Evolutionary conservation across 2,113 vertebrate species (phyloP), one percentile per base, ranked within the genome.

Genomic region (Siniperca knerii): DNA sequence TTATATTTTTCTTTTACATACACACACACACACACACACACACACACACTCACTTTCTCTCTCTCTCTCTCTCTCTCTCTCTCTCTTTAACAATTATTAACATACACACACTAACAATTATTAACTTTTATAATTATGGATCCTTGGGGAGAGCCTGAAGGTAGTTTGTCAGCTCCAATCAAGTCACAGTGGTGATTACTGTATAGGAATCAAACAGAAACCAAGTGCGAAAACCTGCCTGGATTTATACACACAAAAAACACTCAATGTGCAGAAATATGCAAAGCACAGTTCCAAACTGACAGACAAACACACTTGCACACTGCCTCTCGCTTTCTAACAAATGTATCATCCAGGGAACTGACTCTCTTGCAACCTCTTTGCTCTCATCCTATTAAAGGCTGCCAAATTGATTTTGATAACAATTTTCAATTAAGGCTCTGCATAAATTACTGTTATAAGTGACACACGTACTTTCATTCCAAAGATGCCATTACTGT

Each of bases 361-460:
- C 76, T 75, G 61, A 86, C 86, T 88, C 89, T 85, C 81, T 80
- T 57, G 69, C 89, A 76, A 76, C 88, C 71, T 68, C 81, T 93
- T 87, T 80, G 79, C 88, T 85, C 77, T 92, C 90, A 89, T 94
- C 89, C 89, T 90, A 94, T 94, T 95, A 95, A 94, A 93, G 77
- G 70, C 83, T 93, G 87, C 90, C 90, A 95, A 95, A 95, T 93
- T 93, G 87, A 94, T 95, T 93, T 92, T 91, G 92, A 95, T 95
- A 93, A 94, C 86, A 95, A 88, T 92, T 94, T 95, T 94, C 90
- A 96, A 95, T 96, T 94, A 95, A 89, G 67, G 46, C 77, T 84
- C 86, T 81, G 83, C 84, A 90, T 93, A 94, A 93, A 94, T 95
- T 94, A 85, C 83, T 69, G 69, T 87, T 88, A 69, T 84, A 82